These are phyloP conservation scores for Acanthopleura granulata DNA, from an alignment of 2,888 invertebrate genomes.

Conservation along the genomic window DNA sequence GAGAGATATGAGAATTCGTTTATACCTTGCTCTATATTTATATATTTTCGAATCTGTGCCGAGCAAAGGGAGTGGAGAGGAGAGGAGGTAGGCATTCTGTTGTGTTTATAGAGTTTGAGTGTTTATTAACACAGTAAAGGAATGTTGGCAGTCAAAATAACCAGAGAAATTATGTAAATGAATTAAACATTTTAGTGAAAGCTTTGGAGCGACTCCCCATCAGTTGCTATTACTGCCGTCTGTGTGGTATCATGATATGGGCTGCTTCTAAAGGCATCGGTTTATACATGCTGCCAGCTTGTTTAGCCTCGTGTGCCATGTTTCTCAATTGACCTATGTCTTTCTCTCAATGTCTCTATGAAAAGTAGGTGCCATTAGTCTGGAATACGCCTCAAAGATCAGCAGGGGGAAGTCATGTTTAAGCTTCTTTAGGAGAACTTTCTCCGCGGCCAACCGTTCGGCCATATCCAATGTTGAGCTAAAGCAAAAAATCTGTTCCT, in stretches of 20 bases:
- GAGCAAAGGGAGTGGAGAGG: too few relatives aligned
- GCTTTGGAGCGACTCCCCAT: not conserved
- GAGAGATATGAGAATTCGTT: too few relatives aligned
- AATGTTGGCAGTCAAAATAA: slow-evolving; percentile 8
- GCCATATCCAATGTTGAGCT: too few relatives aligned
- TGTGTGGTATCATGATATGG: not conserved
- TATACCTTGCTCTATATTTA: too few relatives aligned
- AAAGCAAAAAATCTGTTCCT: not conserved
- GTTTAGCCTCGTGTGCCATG: slow-evolving; percentile 11
- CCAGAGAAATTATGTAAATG: not conserved
- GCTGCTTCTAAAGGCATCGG: not conserved
- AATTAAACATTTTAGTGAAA: slow-evolving; percentile 7
- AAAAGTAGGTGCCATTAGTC: not conserved
- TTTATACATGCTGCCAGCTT: slow-evolving; percentile 3
- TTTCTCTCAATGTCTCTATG: not conserved
- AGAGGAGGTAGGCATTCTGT: too few relatives aligned
- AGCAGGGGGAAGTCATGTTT: too few relatives aligned
- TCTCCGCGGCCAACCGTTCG: too few relatives aligned
- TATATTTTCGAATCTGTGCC: too few relatives aligned
- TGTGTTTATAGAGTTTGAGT: not conserved
- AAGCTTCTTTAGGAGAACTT: too few relatives aligned
- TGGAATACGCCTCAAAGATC: too few relatives aligned
- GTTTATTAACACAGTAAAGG: not conserved
- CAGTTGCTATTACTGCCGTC: too few relatives aligned
- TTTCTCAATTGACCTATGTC: slow-evolving; percentile 14